Percentiles rank a stretch among this genome's conserved stretches.
Evolutionary conservation across 2,113 vertebrate genomes (phyloP).

Genomic region (Perca schrenkii): DNA sequence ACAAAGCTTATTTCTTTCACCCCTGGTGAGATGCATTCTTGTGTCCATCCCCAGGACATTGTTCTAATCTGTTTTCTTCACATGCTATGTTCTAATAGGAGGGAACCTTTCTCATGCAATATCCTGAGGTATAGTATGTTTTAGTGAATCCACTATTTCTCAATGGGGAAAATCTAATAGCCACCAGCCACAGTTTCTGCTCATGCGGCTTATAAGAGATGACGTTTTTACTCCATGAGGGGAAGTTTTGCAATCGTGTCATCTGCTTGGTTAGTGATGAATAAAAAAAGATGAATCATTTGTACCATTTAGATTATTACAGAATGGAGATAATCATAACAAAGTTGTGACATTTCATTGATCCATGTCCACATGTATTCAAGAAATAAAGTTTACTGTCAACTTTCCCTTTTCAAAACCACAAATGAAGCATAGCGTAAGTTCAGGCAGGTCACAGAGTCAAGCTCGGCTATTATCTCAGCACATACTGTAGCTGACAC

Average conservation of each 20-base stretch:
- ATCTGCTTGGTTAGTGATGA: constrained; percentile 21
- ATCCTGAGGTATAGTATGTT: constrained; percentile 34
- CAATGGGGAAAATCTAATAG: constrained; percentile 18
- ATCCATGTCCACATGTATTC: neutral
- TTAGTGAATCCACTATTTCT: constrained; percentile 13
- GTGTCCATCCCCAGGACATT: constrained; percentile 32
- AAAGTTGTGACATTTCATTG: no score
- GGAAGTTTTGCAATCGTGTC: constrained; percentile 18
- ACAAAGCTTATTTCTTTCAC: neutral
- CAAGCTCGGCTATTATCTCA: no score
- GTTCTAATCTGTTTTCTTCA: constrained; percentile 40
- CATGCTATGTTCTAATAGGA: constrained; percentile 22
- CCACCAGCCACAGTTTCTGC: constrained; percentile 31
- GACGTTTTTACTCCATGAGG: constrained; percentile 25
- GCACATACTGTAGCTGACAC: no score
- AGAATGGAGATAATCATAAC: neutral
- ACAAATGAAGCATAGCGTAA: neutral
- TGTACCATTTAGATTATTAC: neutral
- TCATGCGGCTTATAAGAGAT: constrained; percentile 30
- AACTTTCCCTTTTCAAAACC: neutral
- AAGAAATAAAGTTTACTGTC: neutral
- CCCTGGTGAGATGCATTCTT: constrained; percentile 19
- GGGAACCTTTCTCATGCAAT: constrained; percentile 14
- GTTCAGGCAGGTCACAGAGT: no score
- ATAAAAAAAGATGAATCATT: neutral